A percentile compares a stretch with the other conserved stretches of the same genome.
These are phyloP conservation scores for Panthera leo DNA, from an alignment of 2,113 vertebrate species.

Conservation along the genomic window DNA sequence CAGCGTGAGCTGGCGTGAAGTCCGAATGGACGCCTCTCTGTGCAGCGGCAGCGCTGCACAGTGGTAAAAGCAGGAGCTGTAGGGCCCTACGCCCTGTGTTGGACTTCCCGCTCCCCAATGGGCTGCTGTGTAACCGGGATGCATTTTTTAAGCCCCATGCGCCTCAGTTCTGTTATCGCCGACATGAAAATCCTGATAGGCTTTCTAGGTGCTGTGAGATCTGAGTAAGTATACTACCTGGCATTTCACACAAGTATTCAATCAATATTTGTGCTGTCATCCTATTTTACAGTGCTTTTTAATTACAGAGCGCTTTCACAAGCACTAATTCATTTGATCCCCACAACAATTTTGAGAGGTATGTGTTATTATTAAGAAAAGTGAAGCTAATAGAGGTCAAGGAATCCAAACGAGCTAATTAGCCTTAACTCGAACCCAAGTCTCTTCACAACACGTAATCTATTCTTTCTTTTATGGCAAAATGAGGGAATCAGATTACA, in stretches of 20 bases:
- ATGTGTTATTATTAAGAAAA: slow-evolving; percentile 2
- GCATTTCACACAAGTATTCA: not conserved
- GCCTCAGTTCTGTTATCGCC: not conserved
- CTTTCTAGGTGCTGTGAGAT: not conserved
- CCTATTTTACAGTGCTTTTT: not conserved
- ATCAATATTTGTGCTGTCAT: not conserved
- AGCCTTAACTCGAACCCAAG: not conserved
- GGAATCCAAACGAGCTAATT: slow-evolving; percentile 28
- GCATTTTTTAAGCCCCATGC: not conserved
- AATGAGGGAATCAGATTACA: not conserved
- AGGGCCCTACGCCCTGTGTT: too few relatives aligned
- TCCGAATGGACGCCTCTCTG: not conserved
- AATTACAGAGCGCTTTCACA: not conserved
- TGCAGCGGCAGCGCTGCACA: not conserved
- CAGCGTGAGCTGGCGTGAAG: not conserved
- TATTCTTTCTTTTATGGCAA: not conserved
- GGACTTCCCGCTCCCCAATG: not conserved
- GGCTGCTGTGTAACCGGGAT: not conserved
- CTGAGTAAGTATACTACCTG: not conserved
- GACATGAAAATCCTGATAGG: not conserved
- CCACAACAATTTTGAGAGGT: not conserved
- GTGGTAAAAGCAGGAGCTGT: not conserved
- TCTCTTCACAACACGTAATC: not conserved
- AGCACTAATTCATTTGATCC: not conserved
- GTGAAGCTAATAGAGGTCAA: not conserved